Base-by-base conservation (phyloP, 2,797 vertebrate genomes). In the Atherinosoma microstoma region DNA sequence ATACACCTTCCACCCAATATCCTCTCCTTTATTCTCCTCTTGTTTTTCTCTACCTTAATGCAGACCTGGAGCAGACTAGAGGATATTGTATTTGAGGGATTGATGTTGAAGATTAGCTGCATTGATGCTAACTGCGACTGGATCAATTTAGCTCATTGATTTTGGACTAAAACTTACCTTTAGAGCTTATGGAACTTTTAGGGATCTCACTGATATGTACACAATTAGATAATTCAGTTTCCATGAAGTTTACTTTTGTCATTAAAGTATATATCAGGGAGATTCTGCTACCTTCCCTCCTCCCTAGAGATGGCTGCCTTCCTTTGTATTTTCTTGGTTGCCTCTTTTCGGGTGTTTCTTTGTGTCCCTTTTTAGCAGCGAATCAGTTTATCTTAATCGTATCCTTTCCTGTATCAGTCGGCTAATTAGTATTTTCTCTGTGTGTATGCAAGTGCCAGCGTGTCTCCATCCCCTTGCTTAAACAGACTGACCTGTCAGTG, bases 401-500 rank as follows among this genome's bases (percentile, higher is more conserved):
- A 66, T 74, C 49, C 40, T 56, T 54, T 58, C 76, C 59, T 78
- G 74, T 81, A 83, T 83, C 83, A 36, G 9, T 51, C 34, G 78
- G 81, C 66, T 89, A 76, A 89, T 91, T 86, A 83, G 84, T 76
- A 75, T 83, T 70, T 73, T 64, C 49, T 60, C 56, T 60, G 24
- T 64, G 64, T 66, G 76, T 65, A 60, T 76, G 84, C 69, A 75
- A 66, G 80, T 71, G 78, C 70, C 58, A 84, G 57, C 53, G 8
- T 32, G 86, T 87, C 76, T 90, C 84, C 75, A 58, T 88, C 24
- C 77, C 67, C 18, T 64, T 85, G 87, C 91, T 92, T 86, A 87
- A 91, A 89, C 86, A 92, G 38, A 60, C 75, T 89, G 91, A 92
- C 88, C 92, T 76, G 86, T 89, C 69, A 16, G 61, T 88, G 85